phyloP scores from a whole-genome alignment of 1,140 invertebrate species.

The Dendrolimus punctatus region DNA sequence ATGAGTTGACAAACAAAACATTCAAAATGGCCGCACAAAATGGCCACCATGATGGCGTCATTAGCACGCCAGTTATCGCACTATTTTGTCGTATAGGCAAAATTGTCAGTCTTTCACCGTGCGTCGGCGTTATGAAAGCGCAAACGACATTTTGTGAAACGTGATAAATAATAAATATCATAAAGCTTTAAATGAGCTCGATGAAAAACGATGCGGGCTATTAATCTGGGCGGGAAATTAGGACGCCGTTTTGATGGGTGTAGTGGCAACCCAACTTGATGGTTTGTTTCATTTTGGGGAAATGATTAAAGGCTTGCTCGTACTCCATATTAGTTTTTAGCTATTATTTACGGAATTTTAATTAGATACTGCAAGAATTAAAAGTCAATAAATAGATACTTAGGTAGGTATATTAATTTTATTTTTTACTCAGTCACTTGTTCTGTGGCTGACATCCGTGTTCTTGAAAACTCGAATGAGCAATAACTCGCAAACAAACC shows the following conservation, averaged over 20 bases:
- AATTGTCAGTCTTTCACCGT: slow-evolving; percentile 66
- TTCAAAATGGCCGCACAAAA: slow-evolving; percentile 49
- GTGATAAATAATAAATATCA: slow-evolving; percentile 52
- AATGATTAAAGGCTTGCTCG: too few relatives aligned
- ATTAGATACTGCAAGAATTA: too few relatives aligned
- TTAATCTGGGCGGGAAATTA: slow-evolving; percentile 53
- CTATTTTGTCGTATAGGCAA: slow-evolving; percentile 67
- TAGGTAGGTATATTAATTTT: too few relatives aligned
- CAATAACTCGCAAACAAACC: too few relatives aligned
- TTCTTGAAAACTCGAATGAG: too few relatives aligned
- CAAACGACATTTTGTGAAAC: slow-evolving; percentile 57
- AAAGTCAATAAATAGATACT: too few relatives aligned
- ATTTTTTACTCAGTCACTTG: too few relatives aligned
- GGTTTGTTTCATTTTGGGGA: background rate
- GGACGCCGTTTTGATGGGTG: slow-evolving; percentile 34
- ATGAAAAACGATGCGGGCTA: slow-evolving; percentile 59
- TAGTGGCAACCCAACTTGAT: slow-evolving; percentile 11
- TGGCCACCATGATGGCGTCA: slow-evolving; percentile 48
- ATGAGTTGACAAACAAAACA: slow-evolving; percentile 44
- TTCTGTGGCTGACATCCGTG: too few relatives aligned
- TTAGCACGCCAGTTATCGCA: slow-evolving; percentile 59
- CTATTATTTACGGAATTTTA: too few relatives aligned
- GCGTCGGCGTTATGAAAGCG: slow-evolving; percentile 51
- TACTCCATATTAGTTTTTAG: too few relatives aligned
- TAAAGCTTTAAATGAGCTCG: slow-evolving; percentile 31